Evolutionary conservation across 1,140 invertebrate genomes (phyloP).

Genomic region (Musca vetustissima): DNA sequence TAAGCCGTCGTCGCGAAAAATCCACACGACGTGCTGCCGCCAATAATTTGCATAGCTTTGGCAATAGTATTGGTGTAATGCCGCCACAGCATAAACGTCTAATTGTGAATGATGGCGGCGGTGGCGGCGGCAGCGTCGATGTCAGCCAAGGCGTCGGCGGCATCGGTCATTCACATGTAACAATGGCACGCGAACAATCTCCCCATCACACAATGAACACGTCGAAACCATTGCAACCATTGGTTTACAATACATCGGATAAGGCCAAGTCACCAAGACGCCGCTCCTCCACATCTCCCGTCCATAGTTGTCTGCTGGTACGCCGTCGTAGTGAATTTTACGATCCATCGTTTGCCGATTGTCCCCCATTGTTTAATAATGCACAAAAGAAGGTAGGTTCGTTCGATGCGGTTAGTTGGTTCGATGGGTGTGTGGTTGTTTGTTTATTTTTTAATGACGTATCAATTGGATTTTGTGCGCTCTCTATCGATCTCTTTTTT

Average conservation of each 20-base stretch:
- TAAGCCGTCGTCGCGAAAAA: conserved; percentile 51
- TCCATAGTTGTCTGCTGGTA: conserved; percentile 47
- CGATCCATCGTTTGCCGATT: conserved; percentile 21
- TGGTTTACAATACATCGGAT: conserved; percentile 16
- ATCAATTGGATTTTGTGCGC: not conserved
- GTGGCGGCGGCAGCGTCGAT: not conserved
- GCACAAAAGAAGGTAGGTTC: conserved; percentile 8
- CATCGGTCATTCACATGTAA: conserved; percentile 34
- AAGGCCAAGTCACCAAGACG: conserved; percentile 6
- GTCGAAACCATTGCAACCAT: conserved; percentile 16
- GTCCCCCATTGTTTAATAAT: conserved; percentile 7
- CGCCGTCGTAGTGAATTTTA: conserved; percentile 48
- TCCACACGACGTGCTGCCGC: not conserved
- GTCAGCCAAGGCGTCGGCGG: too few relatives aligned
- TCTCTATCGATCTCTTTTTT: too few relatives aligned
- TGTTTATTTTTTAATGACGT: not conserved
- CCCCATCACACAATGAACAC: not conserved
- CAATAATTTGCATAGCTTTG: conserved; percentile 33
- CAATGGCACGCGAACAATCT: conserved; percentile 30
- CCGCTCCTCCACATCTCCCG: conserved; percentile 40
- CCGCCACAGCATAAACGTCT: conserved; percentile 30
- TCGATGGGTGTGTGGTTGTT: not conserved
- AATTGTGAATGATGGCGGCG: not conserved
- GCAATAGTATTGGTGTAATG: conserved; percentile 38
- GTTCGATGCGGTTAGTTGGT: too few relatives aligned